These are phyloP conservation scores for Papilio elwesi DNA, from an alignment of 2,888 invertebrate species.

Conservation along the genomic window DNA sequence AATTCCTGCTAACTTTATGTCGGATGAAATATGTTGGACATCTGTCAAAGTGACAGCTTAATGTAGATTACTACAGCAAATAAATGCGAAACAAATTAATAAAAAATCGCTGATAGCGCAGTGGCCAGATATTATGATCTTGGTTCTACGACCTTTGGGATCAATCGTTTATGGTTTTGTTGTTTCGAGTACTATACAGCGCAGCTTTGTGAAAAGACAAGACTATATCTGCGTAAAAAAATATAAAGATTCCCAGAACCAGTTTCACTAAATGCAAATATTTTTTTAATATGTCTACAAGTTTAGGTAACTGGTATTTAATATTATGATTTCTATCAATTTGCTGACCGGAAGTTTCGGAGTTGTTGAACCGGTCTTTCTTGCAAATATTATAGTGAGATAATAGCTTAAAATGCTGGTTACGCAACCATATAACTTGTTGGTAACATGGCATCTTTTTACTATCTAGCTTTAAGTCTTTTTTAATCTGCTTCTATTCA, in stretches of 20 bases:
- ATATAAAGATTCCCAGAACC: background rate
- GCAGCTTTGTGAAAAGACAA: background rate
- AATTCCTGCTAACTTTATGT: background rate
- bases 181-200: no score
- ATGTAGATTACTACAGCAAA: background rate
- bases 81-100: background rate
- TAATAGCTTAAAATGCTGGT: background rate
- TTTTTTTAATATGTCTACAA: background rate
- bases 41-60: constrained; percentile 7
- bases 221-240: background rate
- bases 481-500: no score
- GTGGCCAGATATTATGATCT: no score
- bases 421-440: background rate
- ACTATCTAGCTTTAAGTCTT: background rate
- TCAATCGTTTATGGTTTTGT: no score
- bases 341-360: constrained; percentile 5
- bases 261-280: background rate
- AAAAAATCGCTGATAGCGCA: no score
- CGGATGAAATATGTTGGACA: constrained; percentile 4
- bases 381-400: constrained; percentile 6
- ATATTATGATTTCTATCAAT: background rate
- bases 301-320: constrained; percentile 6
- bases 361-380: constrained; percentile 1
- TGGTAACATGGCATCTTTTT: background rate
- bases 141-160: no score